Evolutionary conservation across 2,888 invertebrate species (phyloP).

Genomic region (Cephalotes varians): DNA sequence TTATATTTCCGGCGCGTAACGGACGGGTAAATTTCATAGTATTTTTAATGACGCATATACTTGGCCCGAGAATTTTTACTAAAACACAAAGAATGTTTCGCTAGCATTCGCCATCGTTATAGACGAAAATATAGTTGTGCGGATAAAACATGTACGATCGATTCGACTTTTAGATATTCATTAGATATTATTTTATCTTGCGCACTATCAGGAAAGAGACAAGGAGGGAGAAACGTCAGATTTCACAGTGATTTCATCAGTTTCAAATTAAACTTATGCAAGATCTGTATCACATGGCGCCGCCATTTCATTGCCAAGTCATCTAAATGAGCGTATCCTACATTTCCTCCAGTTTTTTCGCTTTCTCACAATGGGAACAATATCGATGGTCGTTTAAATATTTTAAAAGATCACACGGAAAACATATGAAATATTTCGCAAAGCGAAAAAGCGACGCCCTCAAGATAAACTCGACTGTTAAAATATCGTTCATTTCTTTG

Average conservation of each 20-base stretch:
- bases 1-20: constrained; percentile 48
- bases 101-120: neutral
- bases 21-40: constrained; percentile 40
- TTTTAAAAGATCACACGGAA: constrained; percentile 3
- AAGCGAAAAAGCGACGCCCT: constrained; percentile 22
- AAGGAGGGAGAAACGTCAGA: constrained; percentile 33
- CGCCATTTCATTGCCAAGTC: constrained; percentile 35
- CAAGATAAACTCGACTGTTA: constrained; percentile 25
- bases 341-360: neutral
- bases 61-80: constrained; percentile 27
- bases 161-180: constrained; percentile 19
- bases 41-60: constrained; percentile 51
- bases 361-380: constrained; percentile 29
- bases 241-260: constrained; percentile 19
- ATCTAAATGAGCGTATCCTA: neutral
- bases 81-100: constrained; percentile 21
- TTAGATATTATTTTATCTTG: constrained; percentile 50
- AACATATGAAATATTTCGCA: neutral
- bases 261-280: constrained; percentile 48
- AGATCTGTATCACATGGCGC: constrained; percentile 58
- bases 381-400: constrained; percentile 27
- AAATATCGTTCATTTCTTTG: constrained; percentile 35
- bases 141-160: constrained; percentile 36
- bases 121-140: neutral
- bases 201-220: constrained; percentile 31